Evolutionary conservation across 2,888 invertebrate species (phyloP).

Genomic region (Hermodice carunculata): DNA sequence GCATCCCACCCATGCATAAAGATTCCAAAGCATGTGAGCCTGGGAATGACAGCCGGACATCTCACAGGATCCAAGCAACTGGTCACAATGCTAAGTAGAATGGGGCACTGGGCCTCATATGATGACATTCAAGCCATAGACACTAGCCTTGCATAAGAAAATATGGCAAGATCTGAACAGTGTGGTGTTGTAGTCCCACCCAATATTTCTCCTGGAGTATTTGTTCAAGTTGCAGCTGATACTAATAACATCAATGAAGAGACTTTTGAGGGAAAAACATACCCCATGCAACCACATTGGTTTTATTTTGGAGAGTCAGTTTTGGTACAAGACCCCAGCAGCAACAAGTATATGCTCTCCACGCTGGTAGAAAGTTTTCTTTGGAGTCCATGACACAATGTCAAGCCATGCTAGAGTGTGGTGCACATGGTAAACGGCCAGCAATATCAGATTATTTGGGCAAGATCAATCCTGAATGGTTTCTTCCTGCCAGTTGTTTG

Average conservation of each 20-base stretch:
- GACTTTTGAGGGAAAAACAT: not conserved
- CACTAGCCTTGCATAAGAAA: constrained; percentile 1
- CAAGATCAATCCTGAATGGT: too few species aligned
- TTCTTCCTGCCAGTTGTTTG: too few species aligned
- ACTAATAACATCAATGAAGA: constrained; percentile 3
- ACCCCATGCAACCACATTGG: too few species aligned
- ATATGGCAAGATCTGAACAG: not conserved
- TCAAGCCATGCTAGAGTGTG: too few species aligned
- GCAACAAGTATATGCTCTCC: too few species aligned
- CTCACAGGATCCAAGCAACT: constrained; percentile 3
- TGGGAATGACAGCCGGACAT: not conserved
- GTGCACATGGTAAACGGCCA: too few species aligned
- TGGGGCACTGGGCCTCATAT: constrained; percentile 1
- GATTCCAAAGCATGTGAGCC: not conserved
- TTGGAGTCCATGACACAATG: too few species aligned
- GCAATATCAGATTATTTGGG: too few species aligned
- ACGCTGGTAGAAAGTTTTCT: too few species aligned
- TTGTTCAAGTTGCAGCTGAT: constrained; percentile 1
- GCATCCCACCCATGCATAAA: too few species aligned
- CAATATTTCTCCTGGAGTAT: not conserved
- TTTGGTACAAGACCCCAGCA: too few species aligned
- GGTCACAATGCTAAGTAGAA: constrained; percentile 1
- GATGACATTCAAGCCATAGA: constrained; percentile 1
- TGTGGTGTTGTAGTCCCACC: not conserved
- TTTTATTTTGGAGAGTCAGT: too few species aligned